A percentile compares a stretch with the other conserved stretches of the same genome.
phyloP scores from a whole-genome alignment of 1,140 invertebrate species.

The Caenorhabditis latens region DNA sequence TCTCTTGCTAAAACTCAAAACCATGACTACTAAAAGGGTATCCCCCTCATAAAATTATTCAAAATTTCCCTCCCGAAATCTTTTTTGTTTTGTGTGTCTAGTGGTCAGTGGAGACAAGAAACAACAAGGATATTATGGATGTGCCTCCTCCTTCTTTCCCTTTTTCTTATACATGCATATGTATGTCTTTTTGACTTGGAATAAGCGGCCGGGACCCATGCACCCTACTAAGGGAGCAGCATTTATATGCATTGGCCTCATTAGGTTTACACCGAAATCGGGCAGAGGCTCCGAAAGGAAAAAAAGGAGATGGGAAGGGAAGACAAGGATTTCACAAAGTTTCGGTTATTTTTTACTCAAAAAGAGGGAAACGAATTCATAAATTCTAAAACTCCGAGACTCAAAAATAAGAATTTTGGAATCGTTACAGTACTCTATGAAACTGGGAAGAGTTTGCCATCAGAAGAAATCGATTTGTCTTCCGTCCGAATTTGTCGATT shows the following conservation, averaged over 20 bases:
- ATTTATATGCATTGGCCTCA: constrained; percentile 51
- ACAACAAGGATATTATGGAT: too few species aligned
- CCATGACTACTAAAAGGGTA: constrained; percentile 5
- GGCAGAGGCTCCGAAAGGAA: neutral
- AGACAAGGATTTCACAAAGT: neutral
- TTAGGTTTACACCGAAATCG: constrained; percentile 33
- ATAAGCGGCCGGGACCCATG: neutral
- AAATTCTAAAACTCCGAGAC: too few species aligned
- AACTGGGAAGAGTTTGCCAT: too few species aligned
- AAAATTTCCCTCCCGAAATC: neutral
- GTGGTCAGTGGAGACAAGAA: too few species aligned
- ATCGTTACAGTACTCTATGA: too few species aligned
- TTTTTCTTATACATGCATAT: neutral
- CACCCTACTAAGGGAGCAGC: neutral
- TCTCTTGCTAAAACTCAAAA: neutral
- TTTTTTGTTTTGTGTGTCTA: too few species aligned
- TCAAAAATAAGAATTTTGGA: too few species aligned
- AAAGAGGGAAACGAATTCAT: too few species aligned
- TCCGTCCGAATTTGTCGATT: neutral
- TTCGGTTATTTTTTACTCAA: neutral
- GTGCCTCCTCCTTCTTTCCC: too few species aligned
- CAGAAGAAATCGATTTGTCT: neutral
- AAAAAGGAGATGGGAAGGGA: neutral
- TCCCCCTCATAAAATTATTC: neutral
- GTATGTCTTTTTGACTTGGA: neutral